Conservation (phyloP, 2,797 vertebrate genomes). For the Sciurus vulgaris region DNA sequence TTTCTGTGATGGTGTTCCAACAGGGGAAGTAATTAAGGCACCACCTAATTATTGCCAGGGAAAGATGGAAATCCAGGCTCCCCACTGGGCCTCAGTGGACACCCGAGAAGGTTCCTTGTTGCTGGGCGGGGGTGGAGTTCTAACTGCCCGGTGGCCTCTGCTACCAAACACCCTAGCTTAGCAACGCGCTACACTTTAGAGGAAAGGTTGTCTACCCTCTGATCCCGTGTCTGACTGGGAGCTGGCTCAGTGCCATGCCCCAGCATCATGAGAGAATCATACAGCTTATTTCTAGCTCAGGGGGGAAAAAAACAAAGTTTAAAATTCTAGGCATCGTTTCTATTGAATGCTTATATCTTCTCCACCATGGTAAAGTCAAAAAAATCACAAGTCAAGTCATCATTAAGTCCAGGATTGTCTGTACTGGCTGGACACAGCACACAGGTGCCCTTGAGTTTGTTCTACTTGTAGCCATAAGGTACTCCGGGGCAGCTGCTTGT, state of each 20-base stretch:
- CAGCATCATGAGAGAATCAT: no score
- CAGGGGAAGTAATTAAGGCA: background rate
- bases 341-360: background rate
- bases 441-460: accelerated
- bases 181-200: no score
- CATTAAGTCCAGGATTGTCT: background rate
- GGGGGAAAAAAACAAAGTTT: background rate
- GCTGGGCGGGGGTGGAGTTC: background rate
- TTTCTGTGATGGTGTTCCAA: background rate
- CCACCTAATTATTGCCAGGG: background rate
- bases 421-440: background rate
- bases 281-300: background rate
- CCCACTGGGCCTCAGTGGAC: background rate
- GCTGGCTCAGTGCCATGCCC: no score
- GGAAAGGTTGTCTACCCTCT: background rate
- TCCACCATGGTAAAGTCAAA: background rate
- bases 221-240: background rate
- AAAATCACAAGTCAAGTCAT: background rate
- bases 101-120: background rate
- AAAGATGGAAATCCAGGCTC: background rate
- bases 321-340: background rate
- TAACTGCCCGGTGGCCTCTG: background rate
- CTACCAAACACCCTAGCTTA: background rate
- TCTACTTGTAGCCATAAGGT: background rate
- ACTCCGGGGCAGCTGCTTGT: background rate